These are phyloP conservation scores for Ostrea edulis DNA, from an alignment of 1,140 invertebrate species.

Conservation along the genomic window DNA sequence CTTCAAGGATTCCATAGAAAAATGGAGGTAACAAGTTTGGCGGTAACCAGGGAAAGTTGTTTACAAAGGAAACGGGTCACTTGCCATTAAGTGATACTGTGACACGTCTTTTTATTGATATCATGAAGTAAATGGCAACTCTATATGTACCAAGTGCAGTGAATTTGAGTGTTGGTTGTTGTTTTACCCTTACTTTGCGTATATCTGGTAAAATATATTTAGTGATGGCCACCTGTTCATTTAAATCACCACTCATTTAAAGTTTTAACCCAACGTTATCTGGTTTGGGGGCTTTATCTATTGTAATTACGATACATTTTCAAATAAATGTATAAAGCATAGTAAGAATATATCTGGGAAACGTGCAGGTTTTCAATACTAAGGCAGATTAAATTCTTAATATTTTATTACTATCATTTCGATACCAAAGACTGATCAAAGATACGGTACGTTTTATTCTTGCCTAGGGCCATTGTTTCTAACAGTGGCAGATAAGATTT, in stretches of 20 bases:
- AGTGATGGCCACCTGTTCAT: neutral
- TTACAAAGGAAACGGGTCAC: slow-evolving; percentile 47
- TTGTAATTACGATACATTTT: neutral
- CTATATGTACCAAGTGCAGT: neutral
- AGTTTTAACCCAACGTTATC: neutral
- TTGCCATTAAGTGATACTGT: neutral
- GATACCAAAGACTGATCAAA: too few species aligned
- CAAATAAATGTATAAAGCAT: too few species aligned
- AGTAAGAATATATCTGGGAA: too few species aligned
- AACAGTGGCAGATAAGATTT: too few species aligned
- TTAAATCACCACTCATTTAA: slow-evolving; percentile 18
- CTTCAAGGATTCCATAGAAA: slow-evolving; percentile 35
- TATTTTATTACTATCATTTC: too few species aligned
- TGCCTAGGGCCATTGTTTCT: too few species aligned
- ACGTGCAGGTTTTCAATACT: too few species aligned
- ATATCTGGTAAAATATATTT: slow-evolving; percentile 4
- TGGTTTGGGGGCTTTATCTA: neutral
- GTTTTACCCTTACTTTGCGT: neutral
- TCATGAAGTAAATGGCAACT: slow-evolving; percentile 11
- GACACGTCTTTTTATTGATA: slow-evolving; percentile 25
- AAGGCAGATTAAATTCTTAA: too few species aligned
- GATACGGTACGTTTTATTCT: too few species aligned
- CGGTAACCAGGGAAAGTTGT: slow-evolving; percentile 61
- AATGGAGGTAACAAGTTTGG: slow-evolving; percentile 48
- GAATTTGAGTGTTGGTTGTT: neutral